phyloP scores from a whole-genome alignment of 2,888 invertebrate genomes.

The Mylabris sibirica region DNA sequence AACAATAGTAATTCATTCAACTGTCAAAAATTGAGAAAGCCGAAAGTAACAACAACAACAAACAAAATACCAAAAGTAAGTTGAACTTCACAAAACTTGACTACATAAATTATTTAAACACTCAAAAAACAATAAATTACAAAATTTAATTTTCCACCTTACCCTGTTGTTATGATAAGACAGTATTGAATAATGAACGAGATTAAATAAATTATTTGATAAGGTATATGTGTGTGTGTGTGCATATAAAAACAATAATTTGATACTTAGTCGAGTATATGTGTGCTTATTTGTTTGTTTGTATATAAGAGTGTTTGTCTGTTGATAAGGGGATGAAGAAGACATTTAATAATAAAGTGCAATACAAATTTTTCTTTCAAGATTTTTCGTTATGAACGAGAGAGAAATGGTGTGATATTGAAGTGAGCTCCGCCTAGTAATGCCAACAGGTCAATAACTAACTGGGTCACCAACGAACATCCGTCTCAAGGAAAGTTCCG shows the following conservation, averaged over 20 bases:
- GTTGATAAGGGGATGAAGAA: constrained; percentile 12
- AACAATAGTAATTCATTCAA: constrained; percentile 8
- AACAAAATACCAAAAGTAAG: not conserved
- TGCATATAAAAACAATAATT: not conserved
- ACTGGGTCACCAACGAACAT: constrained; percentile 58
- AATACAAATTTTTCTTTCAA: constrained; percentile 7
- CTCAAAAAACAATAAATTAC: not conserved
- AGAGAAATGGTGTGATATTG: constrained; percentile 12
- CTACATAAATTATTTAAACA: constrained; percentile 1
- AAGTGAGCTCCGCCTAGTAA: constrained; percentile 51
- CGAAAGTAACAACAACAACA: not conserved
- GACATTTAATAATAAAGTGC: not conserved
- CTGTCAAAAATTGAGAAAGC: constrained; percentile 10
- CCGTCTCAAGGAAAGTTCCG: constrained; percentile 53
- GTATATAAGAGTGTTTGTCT: constrained; percentile 5
- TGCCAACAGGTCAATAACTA: constrained; percentile 57
- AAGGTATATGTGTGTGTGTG: not conserved
- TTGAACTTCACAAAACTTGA: not conserved
- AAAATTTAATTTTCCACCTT: not conserved
- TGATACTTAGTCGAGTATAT: too few relatives aligned
- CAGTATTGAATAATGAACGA: not conserved
- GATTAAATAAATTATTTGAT: not conserved
- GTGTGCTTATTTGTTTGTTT: constrained; percentile 3
- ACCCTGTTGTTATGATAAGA: not conserved
- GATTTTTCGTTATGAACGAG: not conserved